Percentiles rank a stretch among this genome's conserved stretches.
These are phyloP conservation scores for Drosophila subpulchrella DNA, from an alignment of 1,140 invertebrate genomes.

Conservation along the genomic window DNA sequence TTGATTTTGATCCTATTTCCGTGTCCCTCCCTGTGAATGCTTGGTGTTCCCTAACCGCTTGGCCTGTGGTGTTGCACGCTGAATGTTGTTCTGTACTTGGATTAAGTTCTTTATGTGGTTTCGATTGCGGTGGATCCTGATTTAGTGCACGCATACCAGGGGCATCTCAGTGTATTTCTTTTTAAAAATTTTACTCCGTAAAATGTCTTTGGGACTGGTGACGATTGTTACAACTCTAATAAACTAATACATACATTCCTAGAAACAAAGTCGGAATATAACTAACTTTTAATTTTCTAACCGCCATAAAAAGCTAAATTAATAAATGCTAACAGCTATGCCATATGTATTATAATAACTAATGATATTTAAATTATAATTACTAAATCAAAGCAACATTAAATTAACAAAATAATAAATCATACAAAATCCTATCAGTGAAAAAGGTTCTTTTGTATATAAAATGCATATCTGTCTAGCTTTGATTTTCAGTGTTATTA, in stretches of 20 bases:
- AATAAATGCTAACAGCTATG: background rate
- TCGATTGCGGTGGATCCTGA: background rate
- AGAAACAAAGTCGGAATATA: no score
- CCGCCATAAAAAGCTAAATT: background rate
- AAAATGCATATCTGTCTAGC: no score
- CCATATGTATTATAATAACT: background rate
- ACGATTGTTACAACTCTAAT: no score
- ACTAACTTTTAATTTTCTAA: no score
- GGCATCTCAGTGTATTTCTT: background rate
- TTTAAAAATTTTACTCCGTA: background rate
- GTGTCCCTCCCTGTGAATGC: slow-evolving; percentile 17
- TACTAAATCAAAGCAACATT: background rate
- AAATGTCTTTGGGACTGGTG: background rate
- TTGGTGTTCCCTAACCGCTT: slow-evolving; percentile 36
- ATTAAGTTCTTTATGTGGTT: background rate
- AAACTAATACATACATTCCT: no score
- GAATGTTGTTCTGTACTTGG: slow-evolving; percentile 3
- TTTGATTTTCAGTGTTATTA: background rate
- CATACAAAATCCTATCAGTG: no score
- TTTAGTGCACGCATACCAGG: background rate
- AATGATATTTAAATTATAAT: background rate
- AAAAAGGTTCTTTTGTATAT: no score
- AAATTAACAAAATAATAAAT: background rate
- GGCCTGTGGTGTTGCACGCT: slow-evolving; percentile 29
- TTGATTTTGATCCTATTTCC: slow-evolving; percentile 17